Percentiles rank a stretch among this genome's conserved stretches.
These are phyloP conservation scores for Hiodon tergisus DNA, from an alignment of 2,113 vertebrate species.

Conservation along the genomic window DNA sequence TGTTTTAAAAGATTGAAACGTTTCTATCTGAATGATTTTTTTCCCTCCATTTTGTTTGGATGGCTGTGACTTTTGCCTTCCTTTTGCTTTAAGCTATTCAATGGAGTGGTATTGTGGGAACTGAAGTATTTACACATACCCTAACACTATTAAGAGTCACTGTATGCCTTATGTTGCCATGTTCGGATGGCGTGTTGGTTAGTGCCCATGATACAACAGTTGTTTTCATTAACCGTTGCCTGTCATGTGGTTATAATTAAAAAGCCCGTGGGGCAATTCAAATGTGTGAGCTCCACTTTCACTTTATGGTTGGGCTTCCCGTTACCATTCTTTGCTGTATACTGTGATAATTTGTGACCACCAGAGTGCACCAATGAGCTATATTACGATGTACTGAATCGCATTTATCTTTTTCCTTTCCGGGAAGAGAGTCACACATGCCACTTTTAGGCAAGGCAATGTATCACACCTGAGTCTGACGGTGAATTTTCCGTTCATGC, in stretches of 20 bases:
- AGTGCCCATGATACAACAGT: conserved; percentile 53
- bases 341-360: not conserved
- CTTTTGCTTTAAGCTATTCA: conserved; percentile 3
- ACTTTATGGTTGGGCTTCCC: no score
- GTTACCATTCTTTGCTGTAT: no score
- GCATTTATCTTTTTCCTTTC: not conserved
- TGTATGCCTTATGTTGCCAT: conserved; percentile 48
- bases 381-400: no score
- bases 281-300: no score
- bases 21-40: not conserved
- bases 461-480: no score
- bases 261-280: conserved; percentile 29
- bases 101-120: conserved; percentile 10
- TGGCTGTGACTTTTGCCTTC: not conserved
- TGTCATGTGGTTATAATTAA: conserved; percentile 19
- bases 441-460: no score
- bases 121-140: not conserved
- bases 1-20: not conserved
- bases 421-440: no score
- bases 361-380: not conserved
- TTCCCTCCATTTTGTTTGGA: not conserved
- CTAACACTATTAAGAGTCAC: conserved; percentile 31
- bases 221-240: not conserved
- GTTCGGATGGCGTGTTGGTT: conserved; percentile 45
- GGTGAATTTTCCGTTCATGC: no score